Base-by-base conservation (phyloP, 1,140 invertebrate species). In the Drosophila watanabei region DNA sequence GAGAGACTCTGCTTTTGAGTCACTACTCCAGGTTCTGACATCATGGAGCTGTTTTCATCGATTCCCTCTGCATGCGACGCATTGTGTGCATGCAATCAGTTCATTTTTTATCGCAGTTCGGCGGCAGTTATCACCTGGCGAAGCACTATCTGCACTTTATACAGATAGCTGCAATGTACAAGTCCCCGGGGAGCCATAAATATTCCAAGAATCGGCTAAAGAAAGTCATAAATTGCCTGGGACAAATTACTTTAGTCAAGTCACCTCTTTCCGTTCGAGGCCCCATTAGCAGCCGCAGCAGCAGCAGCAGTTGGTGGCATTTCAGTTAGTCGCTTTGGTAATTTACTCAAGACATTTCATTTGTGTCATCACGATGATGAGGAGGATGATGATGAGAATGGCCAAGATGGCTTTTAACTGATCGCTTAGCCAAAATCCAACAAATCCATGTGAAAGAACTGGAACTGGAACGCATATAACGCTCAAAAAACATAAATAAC, bases 141-240 rank as follows among this genome's bases (percentile, higher is more conserved):
- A 20, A 20, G 11, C 58, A 52, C 58, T 78, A 81, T 77, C 72
- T 82, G 24, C 54, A 64, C 52, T 20, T 32, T 46, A 41, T 6
- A 43, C 57, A 83, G 75, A 79, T 82, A 82, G 43, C 59, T 48
- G 18, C 13, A 57, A 8, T 62, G 58, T 66, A 51, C 68, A 69
- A 39, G 33, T 49, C 28, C 33, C 51, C 14, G 52, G 54, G 70
- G 58, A 43, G 64, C 8, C 35, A 57, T 51, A 73, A 72, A 72
- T 30, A 56, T 18, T 20, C n/a, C 66, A 28, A 60, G 45, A 72
- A 59, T 48, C 32, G 32, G 43, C 30, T 16, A 81, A 88, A 69
- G 79, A 73, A 84, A 79, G 69, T 63, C 81, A 72, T 89, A 84
- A 85, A 89, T 88, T 81, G 77, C 68, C 54, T 39, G 24, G 37